Evolutionary conservation across 2,113 vertebrate genomes (phyloP).

Genomic region (Ptilonorhynchus violaceus): DNA sequence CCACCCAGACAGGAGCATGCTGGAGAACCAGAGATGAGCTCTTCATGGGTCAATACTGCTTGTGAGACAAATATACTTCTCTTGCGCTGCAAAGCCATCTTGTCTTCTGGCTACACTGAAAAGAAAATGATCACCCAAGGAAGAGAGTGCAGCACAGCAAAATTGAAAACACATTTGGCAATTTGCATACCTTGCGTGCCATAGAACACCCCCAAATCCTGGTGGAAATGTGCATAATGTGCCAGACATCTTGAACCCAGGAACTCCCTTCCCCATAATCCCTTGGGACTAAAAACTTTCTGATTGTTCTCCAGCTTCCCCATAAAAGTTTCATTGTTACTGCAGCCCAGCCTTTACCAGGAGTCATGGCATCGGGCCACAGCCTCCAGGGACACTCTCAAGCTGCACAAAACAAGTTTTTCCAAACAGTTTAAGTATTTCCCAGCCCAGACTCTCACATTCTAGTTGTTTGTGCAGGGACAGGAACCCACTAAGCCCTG

Average conservation of each 20-base stretch:
- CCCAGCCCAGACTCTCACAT: slow-evolving; percentile 60
- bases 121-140: slow-evolving; percentile 10
- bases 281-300: slow-evolving; percentile 37
- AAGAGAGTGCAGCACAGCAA: slow-evolving; percentile 17
- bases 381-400: slow-evolving; percentile 64
- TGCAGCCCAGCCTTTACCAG: slow-evolving; percentile 64
- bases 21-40: background rate
- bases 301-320: slow-evolving; percentile 63
- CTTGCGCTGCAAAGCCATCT: background rate
- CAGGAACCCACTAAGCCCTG: slow-evolving; percentile 57
- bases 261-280: slow-evolving; percentile 69
- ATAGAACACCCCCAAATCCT: slow-evolving; percentile 65
- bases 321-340: slow-evolving; percentile 69
- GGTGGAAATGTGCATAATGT: slow-evolving; percentile 58
- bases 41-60: background rate
- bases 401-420: slow-evolving; percentile 66
- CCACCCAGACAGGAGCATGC: background rate
- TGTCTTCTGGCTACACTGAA: background rate
- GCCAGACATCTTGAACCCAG: slow-evolving; percentile 69
- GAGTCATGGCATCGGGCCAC: slow-evolving; percentile 59
- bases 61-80: background rate
- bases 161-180: slow-evolving; percentile 53
- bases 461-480: slow-evolving; percentile 67
- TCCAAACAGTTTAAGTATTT: slow-evolving; percentile 67
- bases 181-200: slow-evolving; percentile 60